Evolutionary conservation across 2,113 vertebrate genomes (phyloP).

Genomic region (Pleuronectes platessa): DNA sequence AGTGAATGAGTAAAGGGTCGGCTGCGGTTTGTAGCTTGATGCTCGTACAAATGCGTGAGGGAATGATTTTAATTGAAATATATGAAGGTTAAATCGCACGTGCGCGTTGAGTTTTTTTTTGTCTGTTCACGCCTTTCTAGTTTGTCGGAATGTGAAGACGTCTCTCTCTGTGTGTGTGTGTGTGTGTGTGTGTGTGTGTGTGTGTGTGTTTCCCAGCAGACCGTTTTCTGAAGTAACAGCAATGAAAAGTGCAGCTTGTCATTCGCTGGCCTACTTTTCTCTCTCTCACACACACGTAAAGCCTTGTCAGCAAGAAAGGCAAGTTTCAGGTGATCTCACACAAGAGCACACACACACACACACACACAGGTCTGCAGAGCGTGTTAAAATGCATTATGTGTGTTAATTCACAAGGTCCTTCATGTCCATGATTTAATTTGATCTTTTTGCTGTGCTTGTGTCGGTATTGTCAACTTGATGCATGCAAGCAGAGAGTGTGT

Average conservation of each 20-base stretch:
- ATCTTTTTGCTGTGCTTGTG: background rate
- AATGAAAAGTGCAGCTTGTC: constrained; percentile 65
- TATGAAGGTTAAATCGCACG: constrained; percentile 24
- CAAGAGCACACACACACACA: background rate
- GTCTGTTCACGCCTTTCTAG: background rate
- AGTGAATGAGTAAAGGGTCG: constrained; percentile 4
- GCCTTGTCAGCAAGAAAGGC: constrained; percentile 43
- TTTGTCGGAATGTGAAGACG: too few relatives aligned
- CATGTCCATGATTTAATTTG: background rate
- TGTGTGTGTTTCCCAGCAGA: constrained; percentile 18
- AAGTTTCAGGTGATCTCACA: constrained; percentile 28
- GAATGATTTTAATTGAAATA: constrained; percentile 45
- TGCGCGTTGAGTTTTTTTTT: background rate
- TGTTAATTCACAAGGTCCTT: background rate
- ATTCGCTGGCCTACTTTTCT: constrained; percentile 63
- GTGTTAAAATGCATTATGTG: background rate
- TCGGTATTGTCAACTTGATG: background rate
- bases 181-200: background rate
- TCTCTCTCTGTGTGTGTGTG: background rate
- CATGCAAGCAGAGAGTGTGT: background rate
- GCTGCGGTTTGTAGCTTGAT: background rate
- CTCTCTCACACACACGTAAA: constrained; percentile 9
- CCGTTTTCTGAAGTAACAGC: constrained; percentile 42
- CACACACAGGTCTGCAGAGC: background rate
- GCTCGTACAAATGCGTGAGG: background rate